These are phyloP conservation scores for Bombus haemorrhoidalis DNA, from an alignment of 1,140 invertebrate species.

Conservation along the genomic window DNA sequence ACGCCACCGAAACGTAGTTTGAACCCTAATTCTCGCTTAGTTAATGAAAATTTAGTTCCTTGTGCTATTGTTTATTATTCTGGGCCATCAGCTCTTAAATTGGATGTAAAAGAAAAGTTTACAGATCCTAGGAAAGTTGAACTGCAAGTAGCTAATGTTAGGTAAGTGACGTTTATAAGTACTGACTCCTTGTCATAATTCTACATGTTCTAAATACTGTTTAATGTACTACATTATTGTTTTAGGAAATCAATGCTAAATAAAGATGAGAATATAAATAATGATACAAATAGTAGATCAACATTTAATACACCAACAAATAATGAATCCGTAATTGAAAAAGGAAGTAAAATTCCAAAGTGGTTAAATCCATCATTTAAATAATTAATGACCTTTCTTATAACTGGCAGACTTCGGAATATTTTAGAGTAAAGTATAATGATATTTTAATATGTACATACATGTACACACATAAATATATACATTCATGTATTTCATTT, in stretches of 20 bases:
- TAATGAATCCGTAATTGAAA: conserved; percentile 31
- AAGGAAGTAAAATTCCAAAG: conserved; percentile 77
- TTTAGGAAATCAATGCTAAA: conserved; percentile 27
- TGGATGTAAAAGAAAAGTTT: conserved; percentile 79
- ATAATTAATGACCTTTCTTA: conserved; percentile 4
- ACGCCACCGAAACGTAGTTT: conserved; percentile 89
- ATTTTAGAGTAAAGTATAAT: conserved; percentile 17
- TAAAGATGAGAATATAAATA: neutral
- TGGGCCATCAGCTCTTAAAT: conserved; percentile 77
- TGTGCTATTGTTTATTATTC: conserved; percentile 89
- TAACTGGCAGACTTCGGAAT: conserved; percentile 19
- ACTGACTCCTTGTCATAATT: neutral
- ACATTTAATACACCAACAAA: conserved; percentile 16
- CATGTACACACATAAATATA: conserved; percentile 15
- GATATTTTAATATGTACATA: conserved; percentile 29
- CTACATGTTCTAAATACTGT: no score
- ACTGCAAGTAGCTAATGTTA: conserved; percentile 78
- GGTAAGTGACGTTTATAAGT: conserved; percentile 67
- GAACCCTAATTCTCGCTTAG: conserved; percentile 83
- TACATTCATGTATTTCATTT: conserved; percentile 25
- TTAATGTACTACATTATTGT: neutral
- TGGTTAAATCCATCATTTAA: conserved; percentile 78
- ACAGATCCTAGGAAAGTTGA: conserved; percentile 79
- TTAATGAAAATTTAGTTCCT: conserved; percentile 89
- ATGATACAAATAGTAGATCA: conserved; percentile 14